These are phyloP conservation scores for Gymnothorax javanicus DNA, from an alignment of 2,797 vertebrate species.

Conservation along the genomic window DNA sequence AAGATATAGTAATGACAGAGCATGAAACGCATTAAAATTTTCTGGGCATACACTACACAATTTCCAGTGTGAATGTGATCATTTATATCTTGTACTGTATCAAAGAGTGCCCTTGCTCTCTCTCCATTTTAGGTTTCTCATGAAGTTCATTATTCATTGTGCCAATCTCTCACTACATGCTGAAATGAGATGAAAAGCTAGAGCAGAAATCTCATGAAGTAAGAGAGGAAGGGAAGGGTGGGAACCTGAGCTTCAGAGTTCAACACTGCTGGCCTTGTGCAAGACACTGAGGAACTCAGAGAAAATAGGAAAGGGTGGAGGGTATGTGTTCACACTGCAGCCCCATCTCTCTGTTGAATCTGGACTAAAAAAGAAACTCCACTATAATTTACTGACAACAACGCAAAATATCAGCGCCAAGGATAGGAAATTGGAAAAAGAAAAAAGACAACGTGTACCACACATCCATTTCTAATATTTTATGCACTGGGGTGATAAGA, in stretches of 20 bases:
- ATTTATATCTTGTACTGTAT: neutral
- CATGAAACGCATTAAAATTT: neutral
- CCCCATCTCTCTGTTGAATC: neutral
- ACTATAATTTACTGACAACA: neutral
- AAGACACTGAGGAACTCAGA: slow-evolving; percentile 14
- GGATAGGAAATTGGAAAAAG: neutral
- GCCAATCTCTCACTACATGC: slow-evolving; percentile 15
- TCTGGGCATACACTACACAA: neutral
- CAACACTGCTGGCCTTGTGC: slow-evolving; percentile 19
- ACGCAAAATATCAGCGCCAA: neutral
- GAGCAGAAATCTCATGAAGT: slow-evolving; percentile 18
- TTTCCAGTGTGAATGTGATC: neutral
- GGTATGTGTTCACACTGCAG: neutral
- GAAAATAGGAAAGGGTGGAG: neutral
- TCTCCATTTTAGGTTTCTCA: slow-evolving; percentile 4
- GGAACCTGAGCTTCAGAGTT: slow-evolving; percentile 37
- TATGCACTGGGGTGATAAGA: too few species aligned
- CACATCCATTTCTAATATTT: neutral
- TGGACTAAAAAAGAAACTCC: neutral
- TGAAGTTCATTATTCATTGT: slow-evolving; percentile 19
- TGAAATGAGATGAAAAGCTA: neutral
- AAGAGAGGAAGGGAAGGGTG: slow-evolving; percentile 43
- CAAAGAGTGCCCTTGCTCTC: neutral
- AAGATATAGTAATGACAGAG: neutral
- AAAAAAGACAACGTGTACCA: neutral